Evolutionary conservation across 2,113 vertebrate genomes (phyloP), one percentile per base, ranked within the genome.

Genomic region (Lasiurus cinereus): DNA sequence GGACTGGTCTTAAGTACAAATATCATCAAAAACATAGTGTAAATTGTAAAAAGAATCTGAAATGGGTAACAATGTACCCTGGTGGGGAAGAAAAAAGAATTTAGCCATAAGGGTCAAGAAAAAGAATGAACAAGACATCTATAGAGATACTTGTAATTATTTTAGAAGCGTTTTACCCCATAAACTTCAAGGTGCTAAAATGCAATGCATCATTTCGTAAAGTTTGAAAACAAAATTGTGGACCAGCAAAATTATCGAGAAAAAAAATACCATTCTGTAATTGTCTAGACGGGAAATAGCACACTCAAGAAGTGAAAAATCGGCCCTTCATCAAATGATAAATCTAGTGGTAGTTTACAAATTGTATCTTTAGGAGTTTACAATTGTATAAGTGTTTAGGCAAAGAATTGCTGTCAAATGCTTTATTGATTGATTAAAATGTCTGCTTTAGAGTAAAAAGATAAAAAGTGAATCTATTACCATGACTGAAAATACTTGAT

Each of bases 221-320:
- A 80, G n/a, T 96, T 96, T 93, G 80, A 91, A 96, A 97, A 95
- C n/a, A 95, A 95, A 97, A 94, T 90, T 69, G 90, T 93, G 97
- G 91, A 93, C 89, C 4, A 96, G 36, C 74, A 97, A 96, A 91
- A 62, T 93, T 88, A 64, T 97, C 90, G 70, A 96, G 96, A 96
- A 22, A 97, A 94, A 94, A 91, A 89, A 92, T 91, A 96, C 85
- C 86, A 96, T 94, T 85, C n/a, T 89, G 29, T 96, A 97, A 94
- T 96, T 97, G 98, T 98, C 98, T 98, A 98, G 98, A 98, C 96
- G 94, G 98, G 98, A 98, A 98, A 98, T 98, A 97, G 95, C 91
- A 96, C 96, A 96, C 74, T 95, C 96, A 97, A 97, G 97, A 98
- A 97, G 91, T 86, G 90, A 89, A 97, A 96, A 86, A 95, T 96